A percentile compares a stretch with the other conserved stretches of the same genome.
phyloP scores from a whole-genome alignment of 2,888 invertebrate species.

The Amiota minor region DNA sequence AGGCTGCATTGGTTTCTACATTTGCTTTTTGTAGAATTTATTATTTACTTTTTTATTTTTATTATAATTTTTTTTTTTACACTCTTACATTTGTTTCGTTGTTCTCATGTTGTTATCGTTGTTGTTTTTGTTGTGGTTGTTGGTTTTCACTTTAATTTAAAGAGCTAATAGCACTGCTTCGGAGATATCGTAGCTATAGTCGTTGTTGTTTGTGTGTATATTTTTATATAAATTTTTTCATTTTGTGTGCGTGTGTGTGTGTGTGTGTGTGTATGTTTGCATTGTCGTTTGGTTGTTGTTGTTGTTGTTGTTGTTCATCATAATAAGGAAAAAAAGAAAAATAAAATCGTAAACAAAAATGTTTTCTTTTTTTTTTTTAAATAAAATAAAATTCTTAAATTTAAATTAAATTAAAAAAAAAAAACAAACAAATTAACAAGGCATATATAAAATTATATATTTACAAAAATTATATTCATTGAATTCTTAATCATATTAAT shows the following conservation, averaged over 20 bases:
- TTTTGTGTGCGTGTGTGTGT: slow-evolving; percentile 31
- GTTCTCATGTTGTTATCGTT: slow-evolving; percentile 47
- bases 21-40: slow-evolving; percentile 10
- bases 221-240: slow-evolving; percentile 38
- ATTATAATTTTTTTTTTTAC: slow-evolving; percentile 27
- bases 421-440: slow-evolving; percentile 41
- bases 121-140: slow-evolving; percentile 41
- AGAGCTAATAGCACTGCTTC: slow-evolving; percentile 73
- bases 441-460: background rate
- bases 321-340: slow-evolving; percentile 59
- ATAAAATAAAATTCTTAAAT: slow-evolving; percentile 30
- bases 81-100: slow-evolving; percentile 26
- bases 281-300: slow-evolving; percentile 43
- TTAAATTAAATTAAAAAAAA: slow-evolving; percentile 34
- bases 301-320: slow-evolving; percentile 62
- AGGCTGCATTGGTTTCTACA: background rate
- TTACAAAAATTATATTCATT: background rate
- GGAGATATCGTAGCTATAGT: slow-evolving; percentile 71
- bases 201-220: slow-evolving; percentile 35
- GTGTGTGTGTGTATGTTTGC: slow-evolving; percentile 29
- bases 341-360: slow-evolving; percentile 59
- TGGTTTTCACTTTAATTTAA: slow-evolving; percentile 47
- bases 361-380: background rate
- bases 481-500: no score
- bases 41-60: slow-evolving; percentile 28